Conservation (phyloP, 2,797 vertebrate species). For the Cynodonichthys magdalenae region DNA sequence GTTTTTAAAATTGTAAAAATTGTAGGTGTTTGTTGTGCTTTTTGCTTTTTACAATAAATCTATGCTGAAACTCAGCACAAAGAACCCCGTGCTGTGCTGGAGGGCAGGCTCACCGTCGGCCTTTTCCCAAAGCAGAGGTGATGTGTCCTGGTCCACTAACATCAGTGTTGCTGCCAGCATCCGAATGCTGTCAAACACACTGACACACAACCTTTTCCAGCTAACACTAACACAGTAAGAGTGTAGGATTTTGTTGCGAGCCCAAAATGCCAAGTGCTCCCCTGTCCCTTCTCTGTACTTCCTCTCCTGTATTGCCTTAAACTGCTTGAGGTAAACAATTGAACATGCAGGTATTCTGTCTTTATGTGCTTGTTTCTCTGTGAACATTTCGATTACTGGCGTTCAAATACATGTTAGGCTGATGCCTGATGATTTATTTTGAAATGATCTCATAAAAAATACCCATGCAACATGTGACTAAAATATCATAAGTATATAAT, state of each 20-base stretch:
- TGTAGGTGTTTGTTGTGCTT: background rate
- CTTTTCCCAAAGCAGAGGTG: constrained; percentile 75
- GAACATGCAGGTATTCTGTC: constrained; percentile 3
- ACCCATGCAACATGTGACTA: background rate
- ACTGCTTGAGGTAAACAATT: constrained; percentile 35
- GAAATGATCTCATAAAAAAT: background rate
- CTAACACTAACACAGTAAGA: constrained; percentile 50
- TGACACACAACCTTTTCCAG: constrained; percentile 74
- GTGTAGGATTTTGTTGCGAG: constrained; percentile 46
- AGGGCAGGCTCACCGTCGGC: constrained; percentile 53
- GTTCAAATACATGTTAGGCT: background rate
- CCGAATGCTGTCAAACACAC: constrained; percentile 70
- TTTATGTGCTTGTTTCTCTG: constrained; percentile 10
- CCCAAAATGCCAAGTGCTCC: constrained; percentile 67
- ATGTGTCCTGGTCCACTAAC: constrained; percentile 68
- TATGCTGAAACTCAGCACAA: constrained; percentile 10
- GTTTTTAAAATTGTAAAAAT: background rate
- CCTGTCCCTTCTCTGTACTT: constrained; percentile 33
- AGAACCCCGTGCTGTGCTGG: constrained; percentile 50
- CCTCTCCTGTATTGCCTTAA: constrained; percentile 21
- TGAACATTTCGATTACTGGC: constrained; percentile 1
- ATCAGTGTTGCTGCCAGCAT: constrained; percentile 67
- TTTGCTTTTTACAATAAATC: constrained; percentile 23
- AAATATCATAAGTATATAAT: too few relatives aligned
- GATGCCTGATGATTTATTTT: background rate